Conservation (phyloP, 2,113 vertebrate species). For the Carassius carassius region DNA sequence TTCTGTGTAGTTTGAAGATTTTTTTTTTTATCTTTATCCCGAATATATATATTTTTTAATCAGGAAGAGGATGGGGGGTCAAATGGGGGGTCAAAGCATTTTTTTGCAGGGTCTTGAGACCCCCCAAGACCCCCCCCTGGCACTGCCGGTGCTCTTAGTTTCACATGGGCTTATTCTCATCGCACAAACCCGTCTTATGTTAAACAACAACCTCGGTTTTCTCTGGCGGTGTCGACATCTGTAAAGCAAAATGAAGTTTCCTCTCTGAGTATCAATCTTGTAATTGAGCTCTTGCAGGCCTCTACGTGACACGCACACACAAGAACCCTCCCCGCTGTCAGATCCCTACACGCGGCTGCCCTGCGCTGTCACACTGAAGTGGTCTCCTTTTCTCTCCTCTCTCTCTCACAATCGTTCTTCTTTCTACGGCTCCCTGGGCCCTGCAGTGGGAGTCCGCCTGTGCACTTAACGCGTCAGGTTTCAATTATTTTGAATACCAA, state of each 20-base stretch:
- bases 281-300: slow-evolving; percentile 77
- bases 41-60: no score
- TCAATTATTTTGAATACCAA: slow-evolving; percentile 56
- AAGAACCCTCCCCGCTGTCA: slow-evolving; percentile 57
- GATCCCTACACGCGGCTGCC: slow-evolving; percentile 42
- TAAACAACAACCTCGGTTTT: slow-evolving; percentile 73
- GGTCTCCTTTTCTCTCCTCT: slow-evolving; percentile 28
- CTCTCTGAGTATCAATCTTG: slow-evolving; percentile 77
- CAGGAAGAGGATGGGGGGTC: no score
- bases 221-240: slow-evolving; percentile 76
- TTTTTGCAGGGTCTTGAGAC: no score
- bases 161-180: slow-evolving; percentile 47
- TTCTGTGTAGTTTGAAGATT: no score
- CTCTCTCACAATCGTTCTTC: slow-evolving; percentile 2
- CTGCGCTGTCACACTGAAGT: slow-evolving; percentile 53
- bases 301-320: slow-evolving; percentile 75
- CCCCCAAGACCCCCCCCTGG: no score
- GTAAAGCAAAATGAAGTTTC: slow-evolving; percentile 81
- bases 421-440: slow-evolving; percentile 17
- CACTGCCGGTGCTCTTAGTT: no score
- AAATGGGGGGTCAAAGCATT: no score
- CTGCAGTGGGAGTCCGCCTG: slow-evolving; percentile 26
- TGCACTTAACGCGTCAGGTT: slow-evolving; percentile 41
- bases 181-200: slow-evolving; percentile 63
- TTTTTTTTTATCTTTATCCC: no score